Conservation (phyloP, 2,888 invertebrate species). For the Noctua fimbriata region DNA sequence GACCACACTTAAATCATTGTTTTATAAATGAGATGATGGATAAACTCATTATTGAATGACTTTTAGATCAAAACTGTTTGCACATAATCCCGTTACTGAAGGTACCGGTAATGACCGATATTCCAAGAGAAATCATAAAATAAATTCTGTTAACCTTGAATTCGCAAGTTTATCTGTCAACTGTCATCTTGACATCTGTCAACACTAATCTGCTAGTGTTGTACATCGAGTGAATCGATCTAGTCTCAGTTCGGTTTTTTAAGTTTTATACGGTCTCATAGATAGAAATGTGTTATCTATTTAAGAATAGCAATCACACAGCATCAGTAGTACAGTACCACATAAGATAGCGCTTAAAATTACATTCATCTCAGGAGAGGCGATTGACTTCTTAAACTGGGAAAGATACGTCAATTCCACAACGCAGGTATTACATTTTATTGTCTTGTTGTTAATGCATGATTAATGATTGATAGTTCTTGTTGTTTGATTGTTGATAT, state of each 20-base stretch:
- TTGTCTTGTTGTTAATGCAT: neutral
- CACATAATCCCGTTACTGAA: conserved; percentile 57
- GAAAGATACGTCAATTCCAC: conserved; percentile 6
- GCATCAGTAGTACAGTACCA: conserved; percentile 46
- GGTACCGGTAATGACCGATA: conserved; percentile 58
- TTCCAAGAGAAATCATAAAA: conserved; percentile 58
- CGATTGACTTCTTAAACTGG: conserved; percentile 20
- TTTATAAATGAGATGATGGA: conserved; percentile 33
- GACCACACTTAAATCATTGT: conserved; percentile 35
- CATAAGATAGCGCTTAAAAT: conserved; percentile 22
- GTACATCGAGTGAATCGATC: neutral
- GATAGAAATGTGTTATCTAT: conserved; percentile 9
- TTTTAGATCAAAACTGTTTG: conserved; percentile 47
- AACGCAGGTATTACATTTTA: conserved; percentile 29
- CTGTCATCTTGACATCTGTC: conserved; percentile 31
- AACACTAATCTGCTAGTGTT: conserved; percentile 29
- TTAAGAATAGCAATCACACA: conserved; percentile 29
- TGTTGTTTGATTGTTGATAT: too few relatives aligned
- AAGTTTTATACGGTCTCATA: neutral
- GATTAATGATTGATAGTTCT: too few relatives aligned
- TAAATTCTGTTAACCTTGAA: conserved; percentile 16
- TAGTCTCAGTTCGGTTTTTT: conserved; percentile 40
- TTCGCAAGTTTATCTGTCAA: conserved; percentile 34
- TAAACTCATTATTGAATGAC: conserved; percentile 29
- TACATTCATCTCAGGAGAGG: conserved; percentile 3